Percentiles rank a stretch among this genome's conserved stretches.
phyloP scores from a whole-genome alignment of 2,888 invertebrate species.

The Scaptomyza tumidula region DNA sequence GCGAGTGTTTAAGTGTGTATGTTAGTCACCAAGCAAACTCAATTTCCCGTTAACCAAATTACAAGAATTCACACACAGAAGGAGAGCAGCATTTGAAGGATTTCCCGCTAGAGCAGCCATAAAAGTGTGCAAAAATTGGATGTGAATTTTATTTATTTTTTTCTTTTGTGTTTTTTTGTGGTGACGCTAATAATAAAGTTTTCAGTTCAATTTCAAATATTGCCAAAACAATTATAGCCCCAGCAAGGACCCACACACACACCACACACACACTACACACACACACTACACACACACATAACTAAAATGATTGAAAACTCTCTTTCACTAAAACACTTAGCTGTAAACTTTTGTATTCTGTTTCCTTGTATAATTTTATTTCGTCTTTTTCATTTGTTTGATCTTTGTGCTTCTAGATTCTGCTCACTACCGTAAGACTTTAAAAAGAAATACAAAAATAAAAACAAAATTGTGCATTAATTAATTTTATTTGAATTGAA shows the following conservation, averaged over 20 bases:
- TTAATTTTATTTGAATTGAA: conserved; percentile 80
- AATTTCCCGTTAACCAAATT: conserved; percentile 67
- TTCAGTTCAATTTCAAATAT: conserved; percentile 16
- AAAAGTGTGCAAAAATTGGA: conserved; percentile 29
- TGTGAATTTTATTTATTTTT: conserved; percentile 10
- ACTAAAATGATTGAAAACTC: conserved; percentile 48
- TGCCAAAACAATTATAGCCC: conserved; percentile 32
- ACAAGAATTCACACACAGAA: conserved; percentile 33
- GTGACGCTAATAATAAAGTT: conserved; percentile 22
- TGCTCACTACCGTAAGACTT: conserved; percentile 84
- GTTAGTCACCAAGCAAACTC: conserved; percentile 39
- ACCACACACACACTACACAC: not conserved
- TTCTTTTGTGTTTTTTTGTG: conserved; percentile 3
- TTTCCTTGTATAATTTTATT: conserved; percentile 67
- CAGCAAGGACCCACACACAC: conserved; percentile 10
- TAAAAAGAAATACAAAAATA: conserved; percentile 40
- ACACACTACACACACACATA: conserved; percentile 10
- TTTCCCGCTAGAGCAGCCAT: conserved; percentile 13
- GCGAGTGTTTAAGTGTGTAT: conserved; percentile 7
- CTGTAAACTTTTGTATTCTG: conserved; percentile 46
- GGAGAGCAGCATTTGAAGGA: conserved; percentile 13
- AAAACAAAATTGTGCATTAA: conserved; percentile 73
- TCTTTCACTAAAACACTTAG: conserved; percentile 23
- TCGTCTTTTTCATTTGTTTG: conserved; percentile 74
- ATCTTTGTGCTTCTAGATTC: conserved; percentile 82